Evolutionary conservation across 2,113 vertebrate species (phyloP).

Genomic region (Lontra canadensis): DNA sequence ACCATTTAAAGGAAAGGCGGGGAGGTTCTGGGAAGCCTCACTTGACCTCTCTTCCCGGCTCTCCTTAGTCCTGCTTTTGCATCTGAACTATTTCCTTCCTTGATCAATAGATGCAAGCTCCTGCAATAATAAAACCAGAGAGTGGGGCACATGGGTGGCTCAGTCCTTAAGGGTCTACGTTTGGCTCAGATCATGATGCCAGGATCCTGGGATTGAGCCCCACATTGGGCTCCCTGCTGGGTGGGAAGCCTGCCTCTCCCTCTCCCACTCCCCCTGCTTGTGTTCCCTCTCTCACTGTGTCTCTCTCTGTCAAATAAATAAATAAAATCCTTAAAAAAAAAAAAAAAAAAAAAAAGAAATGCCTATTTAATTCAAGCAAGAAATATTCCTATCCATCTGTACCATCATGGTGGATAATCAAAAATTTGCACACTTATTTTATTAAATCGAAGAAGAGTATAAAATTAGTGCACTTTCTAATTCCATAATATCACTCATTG

Average conservation of each 20-base stretch:
- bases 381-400: not conserved
- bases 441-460: not conserved
- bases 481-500: not conserved
- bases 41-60: not conserved
- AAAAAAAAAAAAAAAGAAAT: not conserved
- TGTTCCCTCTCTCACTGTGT: no score
- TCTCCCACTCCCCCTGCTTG: no score
- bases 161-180: no score
- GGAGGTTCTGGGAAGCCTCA: not conserved
- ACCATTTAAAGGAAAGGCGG: not conserved
- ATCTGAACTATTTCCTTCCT: not conserved
- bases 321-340: not conserved
- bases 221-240: no score
- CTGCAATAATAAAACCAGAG: not conserved
- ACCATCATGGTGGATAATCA: not conserved
- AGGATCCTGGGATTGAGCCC: no score
- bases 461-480: not conserved
- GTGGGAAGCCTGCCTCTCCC: no score
- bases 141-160: not conserved
- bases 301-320: no score
- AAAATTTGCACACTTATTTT: not conserved
- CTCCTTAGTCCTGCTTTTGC: not conserved
- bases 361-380: not conserved
- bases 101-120: not conserved
- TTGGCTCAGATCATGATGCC: no score